Base-by-base conservation (phyloP, 2,113 vertebrate species). In the Eretmochelys imbricata region DNA sequence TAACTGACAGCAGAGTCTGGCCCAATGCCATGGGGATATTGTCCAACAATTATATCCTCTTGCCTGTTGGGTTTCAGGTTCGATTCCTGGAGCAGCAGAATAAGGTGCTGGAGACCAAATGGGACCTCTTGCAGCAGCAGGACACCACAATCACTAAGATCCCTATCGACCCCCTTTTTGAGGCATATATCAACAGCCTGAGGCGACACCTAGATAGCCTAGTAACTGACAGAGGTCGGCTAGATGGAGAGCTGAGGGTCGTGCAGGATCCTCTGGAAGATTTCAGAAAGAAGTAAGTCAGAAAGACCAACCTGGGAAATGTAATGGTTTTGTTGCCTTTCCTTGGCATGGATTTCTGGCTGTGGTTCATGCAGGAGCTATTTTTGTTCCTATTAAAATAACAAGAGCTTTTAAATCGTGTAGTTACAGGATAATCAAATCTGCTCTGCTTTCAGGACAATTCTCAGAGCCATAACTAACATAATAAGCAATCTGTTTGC, bases 231-330 rank as follows among this genome's bases (percentile, higher is more conserved):
- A 99, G 98, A 88, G 55, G 96, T 20, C 98, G 97, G 96, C 96
- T 99, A 96, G 98, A 99, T 24, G 96, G 98, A 94, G 99, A 99
- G 81, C 97, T 99, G 92, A 98, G 78, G 95, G 99, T 98, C 97
- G 98, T 98, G 98, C 98, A 99, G 95, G 96, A 95, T 78, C 69
- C 98, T 22, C 98, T 99, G 84, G 99, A 99, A 95, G 99, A 99
- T 97, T 99, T 99, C 97, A 99, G 99, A 98, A 98, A 11, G 62
- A 99, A 99, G 99, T 99, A 80, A 92, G 89, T 24, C 22, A 19
- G 57, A 11, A 31, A 38, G 50, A 31, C 62, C 16, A n/a, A 7
- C 35, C 35, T 19, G 35, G 17, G 29, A 16, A 69, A 69, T 69
- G 57, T 59, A n/a, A n/a, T 11, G 62, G 16, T n/a, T 69, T 69